Percentiles rank a stretch among this genome's conserved stretches.
Evolutionary conservation across 2,797 vertebrate genomes (phyloP).

Genomic region (Myotis daubentonii): DNA sequence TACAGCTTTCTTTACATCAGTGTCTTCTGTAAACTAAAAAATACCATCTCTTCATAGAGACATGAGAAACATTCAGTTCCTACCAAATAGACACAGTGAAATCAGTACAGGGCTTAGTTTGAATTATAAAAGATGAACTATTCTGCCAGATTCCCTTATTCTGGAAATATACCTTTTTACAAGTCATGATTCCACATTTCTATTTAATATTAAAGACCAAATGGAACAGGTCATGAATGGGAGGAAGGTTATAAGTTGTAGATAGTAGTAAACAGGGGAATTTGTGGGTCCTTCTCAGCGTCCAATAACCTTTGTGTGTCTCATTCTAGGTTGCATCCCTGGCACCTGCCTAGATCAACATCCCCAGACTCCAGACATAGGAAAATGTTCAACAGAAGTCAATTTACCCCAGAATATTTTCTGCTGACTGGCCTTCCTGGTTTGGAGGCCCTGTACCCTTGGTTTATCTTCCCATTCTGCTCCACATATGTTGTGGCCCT

Average conservation of each 20-base stretch:
- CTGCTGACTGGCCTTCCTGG: constrained; percentile 61
- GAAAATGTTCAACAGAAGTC: not conserved
- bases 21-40: not conserved
- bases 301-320: not conserved
- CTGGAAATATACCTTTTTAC: not conserved
- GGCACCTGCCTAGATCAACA: not conserved
- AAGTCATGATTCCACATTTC: not conserved
- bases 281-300: not conserved
- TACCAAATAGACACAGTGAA: not conserved
- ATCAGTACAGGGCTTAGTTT: not conserved
- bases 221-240: not conserved
- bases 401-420: constrained; percentile 48
- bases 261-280: not conserved
- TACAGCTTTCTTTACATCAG: not conserved
- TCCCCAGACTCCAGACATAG: not conserved
- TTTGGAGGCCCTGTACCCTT: constrained; percentile 46
- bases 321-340: not conserved
- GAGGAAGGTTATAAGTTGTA: not conserved
- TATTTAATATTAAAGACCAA: not conserved
- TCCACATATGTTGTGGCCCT: constrained; percentile 75
- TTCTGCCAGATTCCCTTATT: not conserved
- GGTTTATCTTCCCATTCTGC: constrained; percentile 63
- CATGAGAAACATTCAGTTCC: not conserved
- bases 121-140: not conserved
- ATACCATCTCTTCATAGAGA: not conserved